Base-by-base conservation (phyloP, 2,888 invertebrate species). In the Pardosa pseudoannulata region DNA sequence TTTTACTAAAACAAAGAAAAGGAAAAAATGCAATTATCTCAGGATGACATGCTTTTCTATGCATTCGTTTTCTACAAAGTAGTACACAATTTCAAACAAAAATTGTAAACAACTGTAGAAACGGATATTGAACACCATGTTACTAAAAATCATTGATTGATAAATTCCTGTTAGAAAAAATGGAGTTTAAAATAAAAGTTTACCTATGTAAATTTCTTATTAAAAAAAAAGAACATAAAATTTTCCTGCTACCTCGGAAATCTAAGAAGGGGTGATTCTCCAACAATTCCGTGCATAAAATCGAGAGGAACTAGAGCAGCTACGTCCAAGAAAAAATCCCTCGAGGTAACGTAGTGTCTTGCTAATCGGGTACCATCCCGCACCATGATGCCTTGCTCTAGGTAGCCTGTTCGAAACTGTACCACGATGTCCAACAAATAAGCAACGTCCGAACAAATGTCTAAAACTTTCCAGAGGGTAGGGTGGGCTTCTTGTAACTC, bases 311-410 rank as follows among this genome's bases (percentile, higher is more conserved):
- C 93, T 87, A 98, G 92, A 36, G 97, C 95, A 36, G 95, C 93
- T 88, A 97, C 92, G 92, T 98, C 98, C 90, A 97, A 93, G 64
- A 96, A 93, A 91, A 98, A 98, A 89, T 95, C 94, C 90, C 95
- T 94, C 31, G 97, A 97, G 88, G 94, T 94, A 89, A 97, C 93
- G 92, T 98, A 98, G 91, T 97, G 97, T 89, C 94, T 95, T 82
- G 97, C 96, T 88, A 98, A 93, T 91, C 97, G 98, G 91, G 94
- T 95, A 87, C 95, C 95, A 91, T 98, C 96, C 92, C 97, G 97
- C 64, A 98, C 96, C 95, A 98, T 97, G 29, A 98, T 94, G 50
- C 97, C 98, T 91, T 97, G 97, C 92, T 98, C 98, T 90, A 98
- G 93, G 92, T 98, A 98, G 23, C 98, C 98, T 67, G 98, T 98